Conservation (phyloP, 2,113 vertebrate species). For the Pedionomus torquatus region DNA sequence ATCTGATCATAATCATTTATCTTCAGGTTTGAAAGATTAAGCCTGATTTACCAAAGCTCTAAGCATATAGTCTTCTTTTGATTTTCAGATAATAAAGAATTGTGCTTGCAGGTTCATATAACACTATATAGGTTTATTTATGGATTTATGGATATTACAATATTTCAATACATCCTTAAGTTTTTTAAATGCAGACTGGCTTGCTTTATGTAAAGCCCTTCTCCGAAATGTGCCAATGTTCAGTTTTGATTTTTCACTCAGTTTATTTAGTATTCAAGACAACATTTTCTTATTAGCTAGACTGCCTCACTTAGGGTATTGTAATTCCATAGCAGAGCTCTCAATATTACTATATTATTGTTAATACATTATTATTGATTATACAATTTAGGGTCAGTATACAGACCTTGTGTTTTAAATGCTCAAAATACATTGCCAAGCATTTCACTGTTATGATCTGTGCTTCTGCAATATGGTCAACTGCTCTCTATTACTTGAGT, state of each 20-base stretch:
- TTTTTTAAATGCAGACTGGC: not conserved
- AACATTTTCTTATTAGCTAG: not conserved
- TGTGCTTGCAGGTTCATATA: not conserved
- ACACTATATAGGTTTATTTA: not conserved
- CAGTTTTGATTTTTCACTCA: not conserved
- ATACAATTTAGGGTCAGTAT: not conserved
- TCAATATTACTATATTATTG: not conserved
- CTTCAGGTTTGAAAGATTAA: not conserved
- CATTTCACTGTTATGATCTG: not conserved
- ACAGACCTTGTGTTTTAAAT: not conserved
- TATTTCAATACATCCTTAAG: not conserved
- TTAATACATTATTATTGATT: slow-evolving; percentile 5
- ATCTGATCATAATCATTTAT: not conserved
- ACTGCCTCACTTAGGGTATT: not conserved
- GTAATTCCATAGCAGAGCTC: not conserved
- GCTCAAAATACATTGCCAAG: not conserved
- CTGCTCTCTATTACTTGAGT: not conserved
- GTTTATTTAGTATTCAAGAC: not conserved
- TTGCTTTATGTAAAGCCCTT: not conserved
- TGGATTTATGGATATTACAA: not conserved
- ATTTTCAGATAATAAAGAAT: not conserved
- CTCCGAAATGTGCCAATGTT: not conserved
- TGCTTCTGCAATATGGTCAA: not conserved
- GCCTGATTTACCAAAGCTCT: not conserved
- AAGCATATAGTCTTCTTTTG: not conserved